Base-by-base conservation (phyloP, 2,797 vertebrate species). In the Pangasius krempfi region DNA sequence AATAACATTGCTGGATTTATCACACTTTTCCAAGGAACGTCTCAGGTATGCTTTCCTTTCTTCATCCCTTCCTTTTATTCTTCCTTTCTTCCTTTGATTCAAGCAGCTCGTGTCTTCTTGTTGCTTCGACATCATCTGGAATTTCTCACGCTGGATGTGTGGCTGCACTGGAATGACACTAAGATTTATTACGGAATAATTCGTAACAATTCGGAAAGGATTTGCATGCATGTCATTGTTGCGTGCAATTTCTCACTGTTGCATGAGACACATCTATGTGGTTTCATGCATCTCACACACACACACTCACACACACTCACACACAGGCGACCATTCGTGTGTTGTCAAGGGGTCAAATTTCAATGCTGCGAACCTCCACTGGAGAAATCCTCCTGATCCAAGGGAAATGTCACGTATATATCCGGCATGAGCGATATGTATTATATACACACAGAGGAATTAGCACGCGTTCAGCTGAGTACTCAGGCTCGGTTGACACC, bases 171-270 rank as follows among this genome's bases (percentile, higher is more conserved):
- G 44, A 68, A 68, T 18, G 44, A 68, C 62, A 30, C 44, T 18
- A 5, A 18, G 82, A 20, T 50, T 12, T 33, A 50, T 66, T 52
- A 47, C 4, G 1, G 27, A 12, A 16, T 56, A 33, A 56, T 9
- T 10, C 10, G 0, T 12, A 60, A 60, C 44, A 0, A 2, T 62
- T 44, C 10, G 2, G 25, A 25, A 47, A 76, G 37, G 8, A 62
- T 62, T 25, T 33, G 47, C 75, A 56, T 56, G 75, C 86, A 27
- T 64, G 16, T 52, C 44, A 66, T 20, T 47, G 82, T 30, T 66
- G 44, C 64, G 1, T 68, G 64, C 64, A 84, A 84, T 70, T 84
- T 84, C 64, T 70, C 47, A 84, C 64, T 84, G 83, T 84, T 87
- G 86, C 64, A 87, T 82, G 79, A 82, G 54, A 84, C 47, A 25